Conservation (phyloP, 2,888 invertebrate genomes). For the Rhagonycha lutea region DNA sequence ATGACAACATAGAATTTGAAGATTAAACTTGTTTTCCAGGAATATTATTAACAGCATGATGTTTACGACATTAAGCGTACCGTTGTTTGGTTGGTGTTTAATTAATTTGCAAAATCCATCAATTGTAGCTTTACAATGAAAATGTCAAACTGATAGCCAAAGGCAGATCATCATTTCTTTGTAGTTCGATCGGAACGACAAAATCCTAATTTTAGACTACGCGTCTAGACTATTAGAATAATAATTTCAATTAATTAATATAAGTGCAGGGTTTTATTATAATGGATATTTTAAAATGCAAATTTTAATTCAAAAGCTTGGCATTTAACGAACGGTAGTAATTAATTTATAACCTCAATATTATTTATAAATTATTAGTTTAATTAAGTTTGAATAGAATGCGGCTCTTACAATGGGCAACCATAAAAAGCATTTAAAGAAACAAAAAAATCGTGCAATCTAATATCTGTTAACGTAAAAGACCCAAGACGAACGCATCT, state of each 20-base stretch:
- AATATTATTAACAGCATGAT: conserved; percentile 11
- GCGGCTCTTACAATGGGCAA: no score
- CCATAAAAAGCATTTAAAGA: not conserved
- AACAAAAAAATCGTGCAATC: not conserved
- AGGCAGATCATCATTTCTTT: conserved; percentile 1
- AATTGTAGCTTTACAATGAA: conserved; percentile 12
- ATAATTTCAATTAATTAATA: not conserved
- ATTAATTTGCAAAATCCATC: conserved; percentile 15
- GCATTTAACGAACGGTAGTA: not conserved
- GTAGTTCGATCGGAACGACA: not conserved
- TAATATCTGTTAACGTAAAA: not conserved
- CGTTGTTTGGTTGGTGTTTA: conserved; percentile 7
- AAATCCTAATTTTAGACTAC: not conserved
- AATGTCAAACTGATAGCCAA: not conserved
- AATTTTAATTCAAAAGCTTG: not conserved
- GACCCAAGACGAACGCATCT: not conserved
- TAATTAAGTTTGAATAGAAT: not conserved
- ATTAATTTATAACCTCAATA: not conserved
- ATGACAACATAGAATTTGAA: not conserved
- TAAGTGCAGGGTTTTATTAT: not conserved
- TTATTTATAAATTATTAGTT: not conserved
- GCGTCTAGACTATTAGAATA: not conserved
- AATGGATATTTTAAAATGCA: not conserved
- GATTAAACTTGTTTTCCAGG: not conserved
- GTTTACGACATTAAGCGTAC: conserved; percentile 9